A percentile compares a stretch with the other conserved stretches of the same genome.
Evolutionary conservation across 1,140 invertebrate genomes (phyloP).

Genomic region (Saccostrea echinata): DNA sequence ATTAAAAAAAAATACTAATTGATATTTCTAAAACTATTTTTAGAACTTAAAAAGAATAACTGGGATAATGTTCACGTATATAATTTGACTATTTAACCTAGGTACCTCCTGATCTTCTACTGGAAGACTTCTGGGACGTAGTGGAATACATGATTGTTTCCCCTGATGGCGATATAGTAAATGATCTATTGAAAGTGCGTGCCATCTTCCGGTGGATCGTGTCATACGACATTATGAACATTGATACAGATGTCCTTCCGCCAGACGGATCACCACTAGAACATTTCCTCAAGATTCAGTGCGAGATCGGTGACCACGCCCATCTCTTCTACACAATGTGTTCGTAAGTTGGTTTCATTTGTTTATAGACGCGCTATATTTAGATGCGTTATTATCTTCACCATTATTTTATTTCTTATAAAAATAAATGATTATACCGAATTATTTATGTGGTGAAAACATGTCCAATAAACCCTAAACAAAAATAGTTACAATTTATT

Average conservation of each 20-base stretch:
- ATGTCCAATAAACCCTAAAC: too few species aligned
- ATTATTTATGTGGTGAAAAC: too few species aligned
- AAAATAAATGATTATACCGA: not conserved
- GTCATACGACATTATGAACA: constrained; percentile 59
- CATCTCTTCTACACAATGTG: constrained; percentile 60
- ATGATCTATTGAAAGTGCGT: constrained; percentile 57
- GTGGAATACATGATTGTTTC: constrained; percentile 55
- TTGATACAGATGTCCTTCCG: constrained; percentile 52
- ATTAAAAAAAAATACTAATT: too few species aligned
- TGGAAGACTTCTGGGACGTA: constrained; percentile 49
- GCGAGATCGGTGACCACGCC: constrained; percentile 53
- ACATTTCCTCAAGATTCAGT: constrained; percentile 61
- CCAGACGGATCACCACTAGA: constrained; percentile 59
- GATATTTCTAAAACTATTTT: too few species aligned
- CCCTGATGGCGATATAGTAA: constrained; percentile 47
- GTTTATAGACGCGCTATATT: not conserved
- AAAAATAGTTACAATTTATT: too few species aligned
- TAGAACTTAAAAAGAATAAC: too few species aligned
- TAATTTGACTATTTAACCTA: too few species aligned
- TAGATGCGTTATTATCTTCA: too few species aligned
- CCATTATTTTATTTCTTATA: too few species aligned
- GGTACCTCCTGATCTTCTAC: constrained; percentile 45
- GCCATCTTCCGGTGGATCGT: constrained; percentile 62
- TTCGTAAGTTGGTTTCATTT: constrained; percentile 50
- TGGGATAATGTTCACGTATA: too few species aligned